A percentile compares a stretch with the other conserved stretches of the same genome.
These are phyloP conservation scores for Tetanocera ferruginea DNA, from an alignment of 2,888 invertebrate genomes.

Conservation along the genomic window DNA sequence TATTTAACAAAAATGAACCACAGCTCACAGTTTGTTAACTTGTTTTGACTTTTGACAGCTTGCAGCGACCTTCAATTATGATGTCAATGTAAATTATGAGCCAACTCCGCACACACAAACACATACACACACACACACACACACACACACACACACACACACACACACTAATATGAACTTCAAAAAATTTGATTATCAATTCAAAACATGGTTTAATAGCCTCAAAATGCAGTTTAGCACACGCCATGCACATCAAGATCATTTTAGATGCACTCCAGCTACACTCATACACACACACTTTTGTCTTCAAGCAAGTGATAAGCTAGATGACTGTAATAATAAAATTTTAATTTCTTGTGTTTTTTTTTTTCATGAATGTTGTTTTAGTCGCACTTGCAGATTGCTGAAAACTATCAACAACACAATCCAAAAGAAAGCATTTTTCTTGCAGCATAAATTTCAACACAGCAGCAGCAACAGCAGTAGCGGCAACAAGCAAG, in stretches of 20 bases:
- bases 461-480: not conserved
- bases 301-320: not conserved
- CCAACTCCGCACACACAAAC: not conserved
- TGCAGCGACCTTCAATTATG: not conserved
- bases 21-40: too few species aligned
- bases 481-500: not conserved
- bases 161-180: not conserved
- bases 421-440: slow-evolving; percentile 28
- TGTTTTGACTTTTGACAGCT: too few species aligned
- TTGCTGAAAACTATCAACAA: not conserved
- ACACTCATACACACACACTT: not conserved
- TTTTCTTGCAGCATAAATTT: not conserved
- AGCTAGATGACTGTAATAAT: not conserved
- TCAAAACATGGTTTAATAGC: slow-evolving; percentile 28
- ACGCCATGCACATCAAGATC: slow-evolving; percentile 34
- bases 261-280: not conserved
- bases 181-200: not conserved
- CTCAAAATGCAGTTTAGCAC: slow-evolving; percentile 41
- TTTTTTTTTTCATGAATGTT: not conserved
- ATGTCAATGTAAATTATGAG: slow-evolving; percentile 29
- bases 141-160: not conserved
- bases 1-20: too few species aligned
- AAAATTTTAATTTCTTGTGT: not conserved
- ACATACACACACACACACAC: not conserved
- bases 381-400: not conserved